Base-by-base conservation (phyloP, 2,797 vertebrate species). In the Odontamblyopus lacepedii region DNA sequence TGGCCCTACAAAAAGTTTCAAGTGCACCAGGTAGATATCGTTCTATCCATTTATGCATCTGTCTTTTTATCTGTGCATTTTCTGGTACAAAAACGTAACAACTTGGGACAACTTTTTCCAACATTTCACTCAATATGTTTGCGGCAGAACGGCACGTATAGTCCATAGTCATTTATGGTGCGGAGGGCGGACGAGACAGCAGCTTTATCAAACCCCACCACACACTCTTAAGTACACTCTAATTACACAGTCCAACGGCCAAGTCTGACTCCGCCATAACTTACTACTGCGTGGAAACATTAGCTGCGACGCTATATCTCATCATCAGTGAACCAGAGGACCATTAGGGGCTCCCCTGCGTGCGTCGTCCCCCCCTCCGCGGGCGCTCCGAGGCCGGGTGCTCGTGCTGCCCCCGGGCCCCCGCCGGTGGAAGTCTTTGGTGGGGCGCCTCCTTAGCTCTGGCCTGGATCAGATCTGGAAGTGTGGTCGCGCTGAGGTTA, bases 401-500 rank as follows among this genome's bases (percentile, higher is more conserved):
- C 76, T 84, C 82, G 79, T 79, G 85, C 61, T 12, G 82, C 71
- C 76, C 76, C 80, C 90, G 87, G 86, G 83, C 75, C 77, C 81
- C 86, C 86, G 84, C 89, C 90, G 90, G 89, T 78, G 89, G 80
- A 86, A 88, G 81, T 91, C 85, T 92, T 91, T 84, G 92, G 93
- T 89, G 83, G 70, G 84, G 87, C 91, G 91, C 92, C 92, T 91
- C 91, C 92, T 84, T 85, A 85, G 88, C 73, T 53, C 84, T 85
- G 82, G 83, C 87, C 78, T 76, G 87, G 91, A 90, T 89, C 91
- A 91, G 92, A 86, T 83, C 82, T 82, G 88, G 87, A 92, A 93
- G 89, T 88, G 90, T 92, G 94, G 94, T 93, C 92, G 93, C 93
- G 91, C 85, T 90, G 91, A 93, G 92, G 92, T 94, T 93, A 93